Conservation (phyloP, 2,888 invertebrate genomes). For the Argyresthia albistria region DNA sequence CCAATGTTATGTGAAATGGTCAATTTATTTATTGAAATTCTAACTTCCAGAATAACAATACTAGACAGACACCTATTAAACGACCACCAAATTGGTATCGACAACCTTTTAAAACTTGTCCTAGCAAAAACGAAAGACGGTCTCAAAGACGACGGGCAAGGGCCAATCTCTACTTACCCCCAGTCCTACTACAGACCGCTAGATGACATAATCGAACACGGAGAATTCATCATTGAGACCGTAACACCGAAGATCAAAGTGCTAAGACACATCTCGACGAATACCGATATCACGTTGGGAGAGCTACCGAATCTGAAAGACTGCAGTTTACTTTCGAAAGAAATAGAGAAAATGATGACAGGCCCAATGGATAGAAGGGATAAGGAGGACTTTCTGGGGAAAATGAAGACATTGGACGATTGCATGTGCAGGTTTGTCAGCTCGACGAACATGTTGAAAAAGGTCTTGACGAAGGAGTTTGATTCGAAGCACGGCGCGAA, state of each 20-base stretch:
- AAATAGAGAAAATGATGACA: slow-evolving; percentile 36
- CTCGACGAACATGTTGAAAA: slow-evolving; percentile 49
- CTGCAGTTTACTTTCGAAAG: slow-evolving; percentile 28
- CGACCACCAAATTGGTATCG: slow-evolving; percentile 51
- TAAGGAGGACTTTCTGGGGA: slow-evolving; percentile 32
- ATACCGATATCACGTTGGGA: slow-evolving; percentile 38
- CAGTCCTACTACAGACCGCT: slow-evolving; percentile 41
- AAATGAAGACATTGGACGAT: slow-evolving; percentile 50
- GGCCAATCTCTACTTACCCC: slow-evolving; percentile 9
- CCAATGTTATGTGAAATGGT: too few species aligned
- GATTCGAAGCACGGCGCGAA: slow-evolving; percentile 16
- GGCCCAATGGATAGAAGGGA: slow-evolving; percentile 21
- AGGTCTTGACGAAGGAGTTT: slow-evolving; percentile 39
- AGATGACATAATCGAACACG: slow-evolving; percentile 39
- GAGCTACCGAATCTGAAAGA: slow-evolving; percentile 35
- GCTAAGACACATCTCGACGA: slow-evolving; percentile 38
- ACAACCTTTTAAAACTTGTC: slow-evolving; percentile 47
- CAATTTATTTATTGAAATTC: too few species aligned
- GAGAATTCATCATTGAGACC: slow-evolving; percentile 51
- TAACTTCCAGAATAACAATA: slow-evolving; percentile 46
- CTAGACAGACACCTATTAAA: slow-evolving; percentile 53
- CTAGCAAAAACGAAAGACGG: slow-evolving; percentile 57
- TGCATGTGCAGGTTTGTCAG: slow-evolving; percentile 57
- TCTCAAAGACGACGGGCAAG: slow-evolving; percentile 25
- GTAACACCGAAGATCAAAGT: slow-evolving; percentile 47